phyloP scores from a whole-genome alignment of 2,888 invertebrate genomes.

The Leucoptera coffeella region DNA sequence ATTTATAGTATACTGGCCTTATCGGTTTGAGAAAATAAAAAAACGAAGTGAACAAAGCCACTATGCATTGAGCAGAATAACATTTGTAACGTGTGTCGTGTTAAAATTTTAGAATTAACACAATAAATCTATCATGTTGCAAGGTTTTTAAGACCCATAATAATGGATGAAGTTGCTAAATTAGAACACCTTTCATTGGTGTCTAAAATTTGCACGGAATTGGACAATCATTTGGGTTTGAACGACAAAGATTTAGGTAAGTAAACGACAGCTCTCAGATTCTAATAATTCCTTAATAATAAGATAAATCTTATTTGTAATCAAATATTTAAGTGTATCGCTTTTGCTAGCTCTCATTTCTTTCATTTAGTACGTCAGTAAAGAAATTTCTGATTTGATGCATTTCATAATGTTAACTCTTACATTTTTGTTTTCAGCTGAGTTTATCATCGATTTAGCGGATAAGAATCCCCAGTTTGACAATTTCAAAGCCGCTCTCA shows the following conservation, averaged over 20 bases:
- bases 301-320: too few species aligned
- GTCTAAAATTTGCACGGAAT: constrained; percentile 95
- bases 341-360: not conserved
- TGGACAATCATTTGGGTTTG: constrained; percentile 95
- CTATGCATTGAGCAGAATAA: too few species aligned
- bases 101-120: too few species aligned
- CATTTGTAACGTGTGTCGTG: too few species aligned
- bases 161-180: constrained; percentile 83
- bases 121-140: too few species aligned
- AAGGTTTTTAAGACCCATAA: constrained; percentile 5
- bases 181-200: constrained; percentile 94
- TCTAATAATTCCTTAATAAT: too few species aligned
- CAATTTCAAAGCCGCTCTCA: constrained; percentile 77
- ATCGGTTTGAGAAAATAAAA: too few species aligned
- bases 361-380: constrained; percentile 1
- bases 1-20: too few species aligned
- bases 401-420: too few species aligned
- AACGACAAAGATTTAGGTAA: constrained; percentile 96
- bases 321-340: too few species aligned
- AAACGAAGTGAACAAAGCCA: too few species aligned
- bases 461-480: constrained; percentile 82
- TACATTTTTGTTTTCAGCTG: constrained; percentile 62
- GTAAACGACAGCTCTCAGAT: too few species aligned
- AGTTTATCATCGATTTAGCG: constrained; percentile 93
- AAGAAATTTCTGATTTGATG: not conserved